Evolutionary conservation across 2,113 vertebrate genomes (phyloP).

Genomic region (Dinomys branickii): DNA sequence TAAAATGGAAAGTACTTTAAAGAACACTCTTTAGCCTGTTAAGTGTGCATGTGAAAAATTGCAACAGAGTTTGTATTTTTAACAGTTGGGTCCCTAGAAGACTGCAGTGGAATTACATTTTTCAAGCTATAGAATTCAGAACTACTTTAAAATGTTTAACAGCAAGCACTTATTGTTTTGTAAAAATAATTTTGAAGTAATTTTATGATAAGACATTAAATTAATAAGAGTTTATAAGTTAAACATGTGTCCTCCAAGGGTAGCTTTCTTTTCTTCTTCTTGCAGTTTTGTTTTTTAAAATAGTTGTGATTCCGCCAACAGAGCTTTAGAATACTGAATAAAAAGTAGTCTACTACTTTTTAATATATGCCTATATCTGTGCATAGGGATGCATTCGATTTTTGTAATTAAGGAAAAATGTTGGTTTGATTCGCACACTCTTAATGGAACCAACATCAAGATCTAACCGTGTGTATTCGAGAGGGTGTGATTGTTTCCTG

Average conservation of each 20-base stretch:
- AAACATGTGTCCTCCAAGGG: neutral
- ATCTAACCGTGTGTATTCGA: neutral
- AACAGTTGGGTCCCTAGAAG: neutral
- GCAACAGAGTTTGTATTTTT: conserved; percentile 16
- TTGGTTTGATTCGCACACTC: conserved; percentile 19
- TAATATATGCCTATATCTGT: conserved; percentile 32
- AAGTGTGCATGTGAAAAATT: neutral
- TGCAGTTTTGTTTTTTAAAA: neutral
- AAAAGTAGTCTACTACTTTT: conserved; percentile 26
- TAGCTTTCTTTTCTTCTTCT: neutral
- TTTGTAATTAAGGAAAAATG: conserved; percentile 41
- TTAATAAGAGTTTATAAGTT: conserved; percentile 19
- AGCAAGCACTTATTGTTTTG: conserved; percentile 51
- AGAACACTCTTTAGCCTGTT: neutral
- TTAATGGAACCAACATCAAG: neutral
- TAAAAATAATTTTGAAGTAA: conserved; percentile 14
- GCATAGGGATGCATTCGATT: neutral
- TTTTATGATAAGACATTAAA: neutral
- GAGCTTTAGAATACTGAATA: conserved; percentile 10
- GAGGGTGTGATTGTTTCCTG: neutral
- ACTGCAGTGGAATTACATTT: neutral
- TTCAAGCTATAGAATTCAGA: conserved; percentile 33
- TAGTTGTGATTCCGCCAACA: neutral
- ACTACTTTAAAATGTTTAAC: conserved; percentile 37
- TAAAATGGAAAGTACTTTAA: conserved; percentile 31